phyloP scores from a whole-genome alignment of 2,888 invertebrate genomes.

The Chymomyza procnemis region DNA sequence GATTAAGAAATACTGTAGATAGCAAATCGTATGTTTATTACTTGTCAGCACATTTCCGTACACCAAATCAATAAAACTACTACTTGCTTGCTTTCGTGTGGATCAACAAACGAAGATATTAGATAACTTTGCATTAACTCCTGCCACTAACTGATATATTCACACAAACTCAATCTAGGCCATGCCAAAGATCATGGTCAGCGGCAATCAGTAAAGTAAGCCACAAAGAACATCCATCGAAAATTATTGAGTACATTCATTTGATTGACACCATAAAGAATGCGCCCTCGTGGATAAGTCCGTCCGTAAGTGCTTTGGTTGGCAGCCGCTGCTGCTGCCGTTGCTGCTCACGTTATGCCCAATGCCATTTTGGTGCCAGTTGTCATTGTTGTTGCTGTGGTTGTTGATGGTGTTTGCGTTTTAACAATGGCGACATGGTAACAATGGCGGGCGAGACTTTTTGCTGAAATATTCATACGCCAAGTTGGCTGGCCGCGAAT shows the following conservation, averaged over 20 bases:
- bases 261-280: background rate
- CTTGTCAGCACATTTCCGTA: too few relatives aligned
- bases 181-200: too few relatives aligned
- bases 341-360: background rate
- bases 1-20: too few relatives aligned
- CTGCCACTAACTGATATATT: too few relatives aligned
- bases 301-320: too few relatives aligned
- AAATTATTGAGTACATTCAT: background rate
- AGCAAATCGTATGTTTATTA: too few relatives aligned
- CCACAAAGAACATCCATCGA: background rate
- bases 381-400: conserved; percentile 19
- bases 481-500: conserved; percentile 2
- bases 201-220: background rate
- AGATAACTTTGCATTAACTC: too few relatives aligned
- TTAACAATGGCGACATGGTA: conserved; percentile 30
- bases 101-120: too few relatives aligned
- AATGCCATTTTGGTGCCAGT: conserved; percentile 17
- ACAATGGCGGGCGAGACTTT: conserved; percentile 13
- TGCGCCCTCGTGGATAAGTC: background rate
- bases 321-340: too few relatives aligned
- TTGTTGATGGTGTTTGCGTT: conserved; percentile 3
- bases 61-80: too few relatives aligned
- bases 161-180: too few relatives aligned
- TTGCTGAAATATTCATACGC: background rate
- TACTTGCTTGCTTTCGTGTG: too few relatives aligned